Evolutionary conservation across 1,140 invertebrate genomes (phyloP).

Genomic region (Brachionus rubens): DNA sequence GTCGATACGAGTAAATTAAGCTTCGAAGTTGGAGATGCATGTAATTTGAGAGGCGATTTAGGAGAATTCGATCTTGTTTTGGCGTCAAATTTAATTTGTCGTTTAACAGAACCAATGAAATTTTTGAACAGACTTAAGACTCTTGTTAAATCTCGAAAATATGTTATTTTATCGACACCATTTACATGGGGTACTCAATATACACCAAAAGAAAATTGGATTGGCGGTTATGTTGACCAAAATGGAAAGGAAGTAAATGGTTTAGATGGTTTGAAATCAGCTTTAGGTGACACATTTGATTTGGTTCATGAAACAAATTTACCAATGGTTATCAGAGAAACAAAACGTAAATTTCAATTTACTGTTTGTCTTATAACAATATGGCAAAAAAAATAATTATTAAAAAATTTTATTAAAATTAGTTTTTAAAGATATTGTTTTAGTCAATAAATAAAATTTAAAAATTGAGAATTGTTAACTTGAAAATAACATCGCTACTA

Average conservation of each 20-base stretch:
- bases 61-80: constrained; percentile 58
- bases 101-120: constrained; percentile 54
- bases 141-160: constrained; percentile 48
- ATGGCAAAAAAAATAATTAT: constrained; percentile 54
- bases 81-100: constrained; percentile 58
- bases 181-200: constrained; percentile 57
- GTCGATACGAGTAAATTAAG: constrained; percentile 49
- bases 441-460: too few relatives aligned
- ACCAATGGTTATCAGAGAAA: constrained; percentile 59
- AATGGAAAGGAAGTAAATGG: constrained; percentile 51
- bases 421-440: not conserved
- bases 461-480: too few relatives aligned
- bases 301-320: constrained; percentile 57
- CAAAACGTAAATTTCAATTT: constrained; percentile 58
- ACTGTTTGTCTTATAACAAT: constrained; percentile 58
- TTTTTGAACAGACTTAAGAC: constrained; percentile 53
- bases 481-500: too few relatives aligned
- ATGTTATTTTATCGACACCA: constrained; percentile 58
- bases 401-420: not conserved
- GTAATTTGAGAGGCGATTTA: constrained; percentile 53
- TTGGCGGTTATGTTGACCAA: constrained; percentile 55
- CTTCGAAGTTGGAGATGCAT: constrained; percentile 55
- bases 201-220: constrained; percentile 57
- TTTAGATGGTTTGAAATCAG: constrained; percentile 54
- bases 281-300: constrained; percentile 37